These are phyloP conservation scores for Drosophila formosana DNA, from an alignment of 2,888 invertebrate genomes.

Conservation along the genomic window DNA sequence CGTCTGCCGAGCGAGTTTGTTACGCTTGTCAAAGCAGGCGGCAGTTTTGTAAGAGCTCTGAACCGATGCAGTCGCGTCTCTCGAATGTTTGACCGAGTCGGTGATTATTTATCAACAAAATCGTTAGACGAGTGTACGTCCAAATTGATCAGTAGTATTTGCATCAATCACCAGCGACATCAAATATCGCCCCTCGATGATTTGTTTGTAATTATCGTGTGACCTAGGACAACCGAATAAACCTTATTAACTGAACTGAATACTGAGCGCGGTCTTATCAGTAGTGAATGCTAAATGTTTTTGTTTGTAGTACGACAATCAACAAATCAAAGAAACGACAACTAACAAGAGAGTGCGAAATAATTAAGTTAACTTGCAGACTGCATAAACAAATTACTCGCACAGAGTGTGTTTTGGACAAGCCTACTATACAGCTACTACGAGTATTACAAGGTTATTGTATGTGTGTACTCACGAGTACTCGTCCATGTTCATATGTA, in stretches of 20 bases:
- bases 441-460: slow-evolving; percentile 11
- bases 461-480: not conserved
- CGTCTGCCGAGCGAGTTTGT: slow-evolving; percentile 23
- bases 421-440: slow-evolving; percentile 3
- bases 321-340: slow-evolving; percentile 11
- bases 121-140: slow-evolving; percentile 27
- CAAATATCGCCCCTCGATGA: not conserved
- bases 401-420: slow-evolving; percentile 7
- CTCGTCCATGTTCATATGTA: not conserved
- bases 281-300: slow-evolving; percentile 4
- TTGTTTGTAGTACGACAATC: slow-evolving; percentile 1
- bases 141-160: slow-evolving; percentile 42
- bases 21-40: slow-evolving; percentile 52
- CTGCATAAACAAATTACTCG: slow-evolving; percentile 32
- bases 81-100: slow-evolving; percentile 17
- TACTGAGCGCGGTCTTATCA: slow-evolving; percentile 1
- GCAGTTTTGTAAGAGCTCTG: slow-evolving; percentile 71
- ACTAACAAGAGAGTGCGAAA: slow-evolving; percentile 10
- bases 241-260: not conserved
- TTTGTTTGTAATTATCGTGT: slow-evolving; percentile 8
- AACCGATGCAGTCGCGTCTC: slow-evolving; percentile 68
- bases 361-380: slow-evolving; percentile 20
- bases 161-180: not conserved
- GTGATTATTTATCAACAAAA: slow-evolving; percentile 29
- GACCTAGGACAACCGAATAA: slow-evolving; percentile 5